A percentile compares a stretch with the other conserved stretches of the same genome.
Evolutionary conservation across 2,797 vertebrate species (phyloP).

Genomic region (Chromobotia macracanthus): DNA sequence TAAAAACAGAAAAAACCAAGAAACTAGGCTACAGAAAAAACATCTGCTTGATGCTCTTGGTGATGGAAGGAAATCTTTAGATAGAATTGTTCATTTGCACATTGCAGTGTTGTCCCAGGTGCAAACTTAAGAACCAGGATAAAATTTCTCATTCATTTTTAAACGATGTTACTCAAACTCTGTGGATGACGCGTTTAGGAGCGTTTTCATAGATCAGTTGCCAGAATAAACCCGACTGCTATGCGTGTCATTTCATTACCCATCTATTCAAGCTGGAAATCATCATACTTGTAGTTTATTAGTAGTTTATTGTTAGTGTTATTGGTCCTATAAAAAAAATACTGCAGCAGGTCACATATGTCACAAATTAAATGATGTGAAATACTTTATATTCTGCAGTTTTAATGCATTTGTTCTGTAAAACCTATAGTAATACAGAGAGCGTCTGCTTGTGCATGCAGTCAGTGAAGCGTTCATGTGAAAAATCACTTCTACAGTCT

Average conservation of each 20-base stretch:
- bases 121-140: neutral
- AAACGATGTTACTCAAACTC: neutral
- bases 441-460: too few species aligned
- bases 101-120: neutral
- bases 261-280: neutral
- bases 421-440: too few species aligned
- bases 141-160: neutral
- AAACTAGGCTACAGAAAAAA: neutral
- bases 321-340: neutral
- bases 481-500: too few species aligned
- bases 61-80: neutral
- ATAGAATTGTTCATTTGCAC: neutral
- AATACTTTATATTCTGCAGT: neutral
- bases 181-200: neutral
- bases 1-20: neutral
- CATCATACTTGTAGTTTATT: neutral
- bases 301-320: neutral
- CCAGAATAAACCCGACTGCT: neutral
- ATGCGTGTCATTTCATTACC: neutral
- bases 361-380: neutral
- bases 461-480: too few species aligned
- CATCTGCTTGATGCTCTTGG: neutral
- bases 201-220: neutral
- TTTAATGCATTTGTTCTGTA: neutral
- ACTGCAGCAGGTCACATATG: neutral